These are phyloP conservation scores for Papilio protenor DNA, from an alignment of 2,888 invertebrate species.

Conservation along the genomic window DNA sequence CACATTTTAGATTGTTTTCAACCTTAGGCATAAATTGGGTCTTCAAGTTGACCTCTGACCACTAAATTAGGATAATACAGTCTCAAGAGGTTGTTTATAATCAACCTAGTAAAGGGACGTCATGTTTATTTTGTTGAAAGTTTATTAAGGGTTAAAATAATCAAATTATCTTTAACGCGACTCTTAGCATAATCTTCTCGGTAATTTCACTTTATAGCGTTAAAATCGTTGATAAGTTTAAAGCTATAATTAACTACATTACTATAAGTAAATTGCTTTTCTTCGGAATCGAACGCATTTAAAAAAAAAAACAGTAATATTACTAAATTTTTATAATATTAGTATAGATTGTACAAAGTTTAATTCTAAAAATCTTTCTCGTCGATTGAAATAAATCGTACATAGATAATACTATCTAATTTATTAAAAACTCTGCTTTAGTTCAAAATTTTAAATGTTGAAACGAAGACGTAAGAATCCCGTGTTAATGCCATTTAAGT, in stretches of 20 bases:
- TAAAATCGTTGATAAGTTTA: neutral
- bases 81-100: conserved; percentile 13
- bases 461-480: neutral
- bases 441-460: neutral
- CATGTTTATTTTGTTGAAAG: conserved; percentile 23
- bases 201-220: neutral
- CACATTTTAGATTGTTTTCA: no score
- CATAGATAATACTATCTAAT: no score
- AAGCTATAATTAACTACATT: neutral
- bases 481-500: conserved; percentile 19
- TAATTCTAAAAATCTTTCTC: no score
- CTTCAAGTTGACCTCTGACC: conserved; percentile 5
- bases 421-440: no score
- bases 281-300: no score
- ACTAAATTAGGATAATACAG: conserved; percentile 9
- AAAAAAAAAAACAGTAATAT: no score
- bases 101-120: conserved; percentile 11
- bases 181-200: conserved; percentile 19
- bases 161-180: conserved; percentile 19
- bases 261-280: no score
- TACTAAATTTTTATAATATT: no score
- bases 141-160: conserved; percentile 21
- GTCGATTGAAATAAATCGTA: no score
- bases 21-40: neutral
- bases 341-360: no score